phyloP scores from a whole-genome alignment of 2,797 vertebrate genomes.

The Molossus molossus region DNA sequence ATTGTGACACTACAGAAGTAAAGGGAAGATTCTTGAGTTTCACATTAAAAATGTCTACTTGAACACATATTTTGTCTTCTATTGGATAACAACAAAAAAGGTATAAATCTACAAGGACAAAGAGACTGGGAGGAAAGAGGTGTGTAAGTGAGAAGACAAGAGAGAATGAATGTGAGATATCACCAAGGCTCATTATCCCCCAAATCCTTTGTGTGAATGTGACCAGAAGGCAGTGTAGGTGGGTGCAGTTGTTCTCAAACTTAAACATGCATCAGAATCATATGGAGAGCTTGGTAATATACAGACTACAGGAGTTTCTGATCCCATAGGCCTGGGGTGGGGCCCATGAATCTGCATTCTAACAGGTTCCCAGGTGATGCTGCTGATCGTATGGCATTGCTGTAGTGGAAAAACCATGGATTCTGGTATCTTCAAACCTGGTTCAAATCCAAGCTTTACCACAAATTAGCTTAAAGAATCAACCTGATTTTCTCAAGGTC shows the following conservation, averaged over 20 bases:
- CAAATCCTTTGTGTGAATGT: not conserved
- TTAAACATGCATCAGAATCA: conserved; percentile 51
- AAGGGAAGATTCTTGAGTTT: conserved; percentile 36
- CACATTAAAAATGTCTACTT: conserved; percentile 43
- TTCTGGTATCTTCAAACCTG: not conserved
- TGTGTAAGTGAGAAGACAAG: not conserved
- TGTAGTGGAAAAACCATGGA: not conserved
- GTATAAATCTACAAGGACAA: conserved; percentile 56
- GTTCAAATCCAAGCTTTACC: conserved; percentile 17
- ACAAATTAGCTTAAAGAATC: not conserved
- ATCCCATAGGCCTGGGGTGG: not conserved
- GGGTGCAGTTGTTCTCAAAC: conserved; percentile 4
- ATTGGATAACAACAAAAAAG: conserved; percentile 54
- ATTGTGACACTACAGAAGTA: conserved; percentile 34
- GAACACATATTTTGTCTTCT: conserved; percentile 59
- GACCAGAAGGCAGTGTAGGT: not conserved
- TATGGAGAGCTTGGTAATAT: not conserved
- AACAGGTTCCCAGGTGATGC: not conserved
- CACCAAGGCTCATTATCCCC: not conserved
- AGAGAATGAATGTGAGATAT: not conserved
- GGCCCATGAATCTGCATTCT: conserved; percentile 37
- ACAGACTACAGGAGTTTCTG: conserved; percentile 18
- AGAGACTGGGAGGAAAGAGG: conserved; percentile 25
- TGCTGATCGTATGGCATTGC: not conserved
- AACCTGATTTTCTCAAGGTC: not conserved